Conservation (phyloP, 2,113 vertebrate species). For the Chloropsis cyanopogon region DNA sequence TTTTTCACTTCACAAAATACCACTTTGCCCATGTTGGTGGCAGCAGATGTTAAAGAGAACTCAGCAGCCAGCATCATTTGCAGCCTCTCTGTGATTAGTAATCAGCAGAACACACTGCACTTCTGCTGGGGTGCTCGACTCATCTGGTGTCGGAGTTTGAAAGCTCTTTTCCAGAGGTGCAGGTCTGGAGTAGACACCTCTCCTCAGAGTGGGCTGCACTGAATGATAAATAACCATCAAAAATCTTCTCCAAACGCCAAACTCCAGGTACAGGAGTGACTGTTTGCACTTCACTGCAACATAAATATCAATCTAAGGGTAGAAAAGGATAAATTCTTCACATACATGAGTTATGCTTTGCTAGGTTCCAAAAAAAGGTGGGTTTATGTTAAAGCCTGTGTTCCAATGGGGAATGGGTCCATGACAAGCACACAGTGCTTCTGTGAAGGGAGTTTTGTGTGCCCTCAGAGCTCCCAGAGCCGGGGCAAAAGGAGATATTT, state of each 20-base stretch:
- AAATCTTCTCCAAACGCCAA: conserved; percentile 32
- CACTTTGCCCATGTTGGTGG: neutral
- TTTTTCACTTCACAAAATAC: neutral
- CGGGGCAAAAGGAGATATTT: neutral
- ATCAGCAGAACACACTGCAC: neutral
- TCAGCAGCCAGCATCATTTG: neutral
- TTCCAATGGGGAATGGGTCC: neutral
- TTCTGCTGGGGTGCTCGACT: neutral
- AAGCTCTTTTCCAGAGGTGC: neutral
- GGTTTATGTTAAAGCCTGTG: neutral
- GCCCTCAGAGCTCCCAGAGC: neutral
- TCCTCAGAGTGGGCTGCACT: neutral
- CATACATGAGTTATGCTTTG: neutral
- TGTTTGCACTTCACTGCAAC: neutral
- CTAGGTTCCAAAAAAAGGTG: neutral
- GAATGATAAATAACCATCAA: neutral
- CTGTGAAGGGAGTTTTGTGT: neutral
- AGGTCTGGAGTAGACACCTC: neutral
- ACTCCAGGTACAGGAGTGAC: neutral
- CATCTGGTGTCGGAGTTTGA: neutral
- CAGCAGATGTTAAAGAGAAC: neutral
- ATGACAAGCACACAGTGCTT: neutral
- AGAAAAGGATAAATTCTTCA: neutral
- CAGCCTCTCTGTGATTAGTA: neutral
- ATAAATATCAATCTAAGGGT: neutral